These are phyloP conservation scores for Drosophila meridionalis DNA, from an alignment of 2,888 invertebrate species.

Conservation along the genomic window DNA sequence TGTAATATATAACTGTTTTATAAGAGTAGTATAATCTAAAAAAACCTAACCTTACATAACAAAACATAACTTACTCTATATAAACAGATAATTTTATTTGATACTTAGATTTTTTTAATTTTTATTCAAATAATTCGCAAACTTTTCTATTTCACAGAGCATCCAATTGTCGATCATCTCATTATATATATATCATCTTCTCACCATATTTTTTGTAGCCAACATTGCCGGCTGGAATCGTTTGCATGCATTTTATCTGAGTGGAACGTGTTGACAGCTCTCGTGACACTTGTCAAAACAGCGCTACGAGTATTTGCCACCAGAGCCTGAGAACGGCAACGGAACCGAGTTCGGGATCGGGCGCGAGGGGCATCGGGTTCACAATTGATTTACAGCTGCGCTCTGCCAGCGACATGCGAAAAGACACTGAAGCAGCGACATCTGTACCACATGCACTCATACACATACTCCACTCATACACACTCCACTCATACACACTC, in stretches of 20 bases:
- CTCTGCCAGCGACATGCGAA: conserved; percentile 10
- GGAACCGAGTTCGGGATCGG: not conserved
- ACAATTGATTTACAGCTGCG: conserved; percentile 59
- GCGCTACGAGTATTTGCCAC: conserved; percentile 53
- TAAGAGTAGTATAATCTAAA: not conserved
- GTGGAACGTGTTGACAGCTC: conserved; percentile 68
- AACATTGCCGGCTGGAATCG: conserved; percentile 5
- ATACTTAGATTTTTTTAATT: not conserved
- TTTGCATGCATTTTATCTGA: conserved; percentile 50
- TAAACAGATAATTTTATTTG: not conserved
- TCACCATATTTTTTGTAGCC: not conserved
- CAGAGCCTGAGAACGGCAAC: conserved; percentile 25
- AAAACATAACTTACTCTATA: not conserved
- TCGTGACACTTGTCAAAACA: conserved; percentile 76
- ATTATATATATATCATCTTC: conserved; percentile 1
- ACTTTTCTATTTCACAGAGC: conserved; percentile 14
- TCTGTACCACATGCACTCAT: conserved; percentile 9
- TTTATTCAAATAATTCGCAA: not conserved
- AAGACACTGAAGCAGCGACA: conserved; percentile 19
- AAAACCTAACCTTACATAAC: not conserved
- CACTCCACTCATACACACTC: not conserved
- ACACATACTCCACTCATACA: not conserved
- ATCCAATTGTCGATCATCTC: conserved; percentile 21
- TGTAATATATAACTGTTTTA: not conserved
- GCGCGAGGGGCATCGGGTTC: not conserved